These are phyloP conservation scores for Euura saliciscinereae DNA, from an alignment of 1,140 invertebrate genomes.

Conservation along the genomic window DNA sequence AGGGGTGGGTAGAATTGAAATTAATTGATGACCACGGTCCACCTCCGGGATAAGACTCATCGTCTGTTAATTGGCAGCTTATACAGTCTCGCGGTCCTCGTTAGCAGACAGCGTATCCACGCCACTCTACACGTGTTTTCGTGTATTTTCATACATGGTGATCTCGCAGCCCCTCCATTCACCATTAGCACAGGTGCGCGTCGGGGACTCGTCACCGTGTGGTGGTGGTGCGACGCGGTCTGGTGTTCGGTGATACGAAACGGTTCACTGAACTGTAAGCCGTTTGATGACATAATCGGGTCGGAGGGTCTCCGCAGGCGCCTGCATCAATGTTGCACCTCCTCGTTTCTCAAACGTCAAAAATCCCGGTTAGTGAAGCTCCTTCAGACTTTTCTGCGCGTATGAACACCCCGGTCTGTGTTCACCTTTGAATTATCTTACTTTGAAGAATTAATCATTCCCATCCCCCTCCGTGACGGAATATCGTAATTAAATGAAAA, in stretches of 20 bases:
- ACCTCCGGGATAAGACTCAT: slow-evolving; percentile 47
- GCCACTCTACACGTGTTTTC: slow-evolving; percentile 38
- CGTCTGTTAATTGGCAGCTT: slow-evolving; percentile 57
- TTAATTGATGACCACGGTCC: slow-evolving; percentile 47
- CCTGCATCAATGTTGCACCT: not conserved
- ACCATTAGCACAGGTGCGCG: not conserved
- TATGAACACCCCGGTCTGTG: too few species aligned
- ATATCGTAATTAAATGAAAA: too few species aligned
- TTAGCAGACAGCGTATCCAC: slow-evolving; percentile 44
- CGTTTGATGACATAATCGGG: slow-evolving; percentile 30
- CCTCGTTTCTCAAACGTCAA: not conserved
- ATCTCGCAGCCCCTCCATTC: slow-evolving; percentile 18
- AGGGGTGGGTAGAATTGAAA: slow-evolving; percentile 46
- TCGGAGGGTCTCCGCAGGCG: not conserved
- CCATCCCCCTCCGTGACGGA: too few species aligned
- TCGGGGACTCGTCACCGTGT: slow-evolving; percentile 26
- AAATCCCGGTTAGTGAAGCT: too few species aligned
- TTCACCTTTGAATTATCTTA: too few species aligned
- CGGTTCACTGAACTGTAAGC: slow-evolving; percentile 31
- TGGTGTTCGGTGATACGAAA: slow-evolving; percentile 31
- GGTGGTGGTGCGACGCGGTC: slow-evolving; percentile 37
- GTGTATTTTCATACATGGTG: slow-evolving; percentile 34
- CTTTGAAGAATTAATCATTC: too few species aligned
- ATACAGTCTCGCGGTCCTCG: slow-evolving; percentile 51
- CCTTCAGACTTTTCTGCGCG: too few species aligned